A percentile compares a stretch with the other conserved stretches of the same genome.
phyloP scores from a whole-genome alignment of 1,140 invertebrate genomes.

The Drosophila erecta region DNA sequence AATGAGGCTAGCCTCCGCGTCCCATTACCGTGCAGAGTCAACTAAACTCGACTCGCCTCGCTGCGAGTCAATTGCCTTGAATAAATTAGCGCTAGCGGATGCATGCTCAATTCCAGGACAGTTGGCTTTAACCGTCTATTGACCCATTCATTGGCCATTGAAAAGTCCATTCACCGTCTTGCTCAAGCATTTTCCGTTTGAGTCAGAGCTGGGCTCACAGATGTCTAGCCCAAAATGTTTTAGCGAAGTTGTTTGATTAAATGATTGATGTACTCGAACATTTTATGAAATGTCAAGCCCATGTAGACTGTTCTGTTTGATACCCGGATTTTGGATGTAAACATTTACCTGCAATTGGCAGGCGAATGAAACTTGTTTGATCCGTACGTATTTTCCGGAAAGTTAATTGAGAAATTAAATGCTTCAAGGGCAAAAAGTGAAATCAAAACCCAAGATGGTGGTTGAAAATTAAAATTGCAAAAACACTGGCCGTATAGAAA shows the following conservation, averaged over 20 bases:
- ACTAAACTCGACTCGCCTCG: constrained; percentile 11
- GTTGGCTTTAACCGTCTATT: constrained; percentile 44
- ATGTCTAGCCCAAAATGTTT: constrained; percentile 13
- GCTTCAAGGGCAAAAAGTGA: neutral
- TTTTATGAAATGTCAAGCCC: neutral
- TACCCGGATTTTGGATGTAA: neutral
- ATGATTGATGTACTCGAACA: neutral
- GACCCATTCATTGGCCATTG: constrained; percentile 10
- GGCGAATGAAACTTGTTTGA: neutral
- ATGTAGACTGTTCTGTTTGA: no score
- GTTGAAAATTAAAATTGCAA: no score
- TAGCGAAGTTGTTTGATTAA: constrained; percentile 4
- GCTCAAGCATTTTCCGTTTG: constrained; percentile 33
- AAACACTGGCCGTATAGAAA: no score
- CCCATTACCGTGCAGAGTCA: constrained; percentile 20
- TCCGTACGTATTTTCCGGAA: neutral
- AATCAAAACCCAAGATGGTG: neutral
- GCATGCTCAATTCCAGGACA: constrained; percentile 51
- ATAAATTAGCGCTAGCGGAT: constrained; percentile 70
- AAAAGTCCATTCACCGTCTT: constrained; percentile 8
- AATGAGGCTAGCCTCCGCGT: constrained; percentile 51
- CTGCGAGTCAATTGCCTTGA: constrained; percentile 74
- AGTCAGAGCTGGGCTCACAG: constrained; percentile 16
- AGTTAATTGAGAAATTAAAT: neutral
- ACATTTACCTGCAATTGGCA: neutral